Percentiles rank a stretch among this genome's conserved stretches.
Conservation (phyloP, 2,888 invertebrate genomes). For the Melanotus villosus region DNA sequence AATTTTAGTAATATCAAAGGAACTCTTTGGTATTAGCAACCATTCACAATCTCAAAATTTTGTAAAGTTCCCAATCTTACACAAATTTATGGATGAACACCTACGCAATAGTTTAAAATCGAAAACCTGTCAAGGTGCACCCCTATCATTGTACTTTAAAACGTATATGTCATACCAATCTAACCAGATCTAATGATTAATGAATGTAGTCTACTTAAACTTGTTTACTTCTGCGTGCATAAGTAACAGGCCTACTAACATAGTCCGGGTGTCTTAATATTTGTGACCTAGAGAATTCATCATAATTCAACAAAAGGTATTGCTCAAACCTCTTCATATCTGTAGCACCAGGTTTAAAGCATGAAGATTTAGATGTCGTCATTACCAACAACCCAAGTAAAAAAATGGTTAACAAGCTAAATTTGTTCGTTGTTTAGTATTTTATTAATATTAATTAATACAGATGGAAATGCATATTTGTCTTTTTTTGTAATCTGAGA, state of each 20-base stretch:
- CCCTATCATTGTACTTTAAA: background rate
- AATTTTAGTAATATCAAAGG: no score
- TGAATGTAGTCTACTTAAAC: background rate
- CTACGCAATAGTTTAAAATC: background rate
- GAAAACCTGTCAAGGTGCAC: constrained; percentile 7
- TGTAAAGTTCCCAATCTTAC: background rate
- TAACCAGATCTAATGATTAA: background rate
- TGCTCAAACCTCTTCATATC: background rate
- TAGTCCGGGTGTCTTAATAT: no score
- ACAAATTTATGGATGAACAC: background rate
- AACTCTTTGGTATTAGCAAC: no score
- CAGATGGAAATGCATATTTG: no score
- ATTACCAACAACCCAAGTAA: no score
- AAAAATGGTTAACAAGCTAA: no score
- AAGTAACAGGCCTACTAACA: no score
- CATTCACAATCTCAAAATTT: no score
- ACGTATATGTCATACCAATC: constrained; percentile 3
- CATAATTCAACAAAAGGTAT: background rate
- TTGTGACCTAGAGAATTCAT: background rate
- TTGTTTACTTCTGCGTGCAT: constrained; percentile 3
- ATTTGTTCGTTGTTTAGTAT: no score
- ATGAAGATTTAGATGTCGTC: no score
- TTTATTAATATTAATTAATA: no score
- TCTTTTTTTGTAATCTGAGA: no score
- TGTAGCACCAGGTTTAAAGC: background rate